Base-by-base conservation (phyloP, 2,888 invertebrate genomes). In the Polydrusus cervinus region DNA sequence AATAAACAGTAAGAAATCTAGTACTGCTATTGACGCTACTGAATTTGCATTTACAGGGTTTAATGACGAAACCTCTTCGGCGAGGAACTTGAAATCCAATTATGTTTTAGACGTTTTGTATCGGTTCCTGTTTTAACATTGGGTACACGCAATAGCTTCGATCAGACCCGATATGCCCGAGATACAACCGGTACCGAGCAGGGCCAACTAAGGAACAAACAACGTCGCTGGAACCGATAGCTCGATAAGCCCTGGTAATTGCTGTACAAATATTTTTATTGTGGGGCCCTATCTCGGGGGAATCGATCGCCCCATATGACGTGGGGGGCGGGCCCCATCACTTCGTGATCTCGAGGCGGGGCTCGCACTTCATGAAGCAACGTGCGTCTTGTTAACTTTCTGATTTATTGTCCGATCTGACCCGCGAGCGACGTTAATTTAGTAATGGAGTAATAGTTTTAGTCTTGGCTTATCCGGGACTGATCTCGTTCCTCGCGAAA, bases 251-350 rank as follows among this genome's bases (percentile, higher is more conserved):
- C 40, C 71, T 45, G 71, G 72, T 86, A 84, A 85, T 85, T 85
- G 85, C 84, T 85, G 84, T 84, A 85, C 84, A 86, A 86, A 86
- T 86, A 85, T 86, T 86, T 86, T 86, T 86, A 85, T 85, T 85
- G 84, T 84, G 84, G 81, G 70, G 78, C 76, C 76, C 78, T 82
- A 83, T 82, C 82, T 78, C 78, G 69, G 16, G 57, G 57, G 57
- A 60, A 60, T 79, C 81, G 82, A 83, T 82, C 83, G 81, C 85
- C 85, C 85, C 85, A 86, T 85, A 86, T 86, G 85, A 85, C 84
- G 86, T 83, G 82, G 80, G 82, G 84, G 85, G 85, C 85, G 85
- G 85, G 84, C 80, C 84, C 81, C 80, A 81, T 79, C 83, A 83
- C 83, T 84, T 86, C 86, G 86, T 86, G 87, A 84, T 83, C 82